A percentile compares a stretch with the other conserved stretches of the same genome.
These are phyloP conservation scores for Aurelia sp. DNA, from an alignment of 30 jellyfish, hydroid and myxozoan species.

Conservation along the genomic window DNA sequence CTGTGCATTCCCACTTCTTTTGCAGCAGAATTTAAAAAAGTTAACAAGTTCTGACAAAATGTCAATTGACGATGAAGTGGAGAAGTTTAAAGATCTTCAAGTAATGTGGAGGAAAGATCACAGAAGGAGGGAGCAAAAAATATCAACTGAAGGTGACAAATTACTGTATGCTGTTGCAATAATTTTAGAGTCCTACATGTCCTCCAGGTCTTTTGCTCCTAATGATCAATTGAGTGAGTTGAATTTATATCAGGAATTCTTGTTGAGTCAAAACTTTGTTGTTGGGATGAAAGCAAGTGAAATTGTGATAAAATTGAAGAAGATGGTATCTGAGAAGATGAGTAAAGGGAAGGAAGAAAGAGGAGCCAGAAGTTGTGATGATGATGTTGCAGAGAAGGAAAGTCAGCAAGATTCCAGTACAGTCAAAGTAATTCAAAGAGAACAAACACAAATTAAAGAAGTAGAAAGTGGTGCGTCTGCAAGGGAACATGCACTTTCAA, in stretches of 20 bases:
- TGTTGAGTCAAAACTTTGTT: slow-evolving; percentile 10
- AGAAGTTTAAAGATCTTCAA: slow-evolving; percentile 23
- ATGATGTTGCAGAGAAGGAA: background rate
- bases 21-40: slow-evolving; percentile 70
- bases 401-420: too few species aligned
- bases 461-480: background rate
- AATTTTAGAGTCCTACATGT: slow-evolving; percentile 1
- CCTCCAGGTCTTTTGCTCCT: background rate
- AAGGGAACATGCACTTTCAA: background rate
- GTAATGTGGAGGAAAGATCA: background rate
- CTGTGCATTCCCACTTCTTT: slow-evolving; percentile 83
- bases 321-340: too few species aligned
- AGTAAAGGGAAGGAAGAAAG: background rate
- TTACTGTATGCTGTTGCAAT: slow-evolving; percentile 9
- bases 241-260: slow-evolving; percentile 7
- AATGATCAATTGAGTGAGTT: slow-evolving; percentile 1
- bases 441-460: too few species aligned
- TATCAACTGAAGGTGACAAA: background rate
- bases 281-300: slow-evolving; percentile 20
- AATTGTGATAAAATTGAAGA: background rate
- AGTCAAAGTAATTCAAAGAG: too few species aligned
- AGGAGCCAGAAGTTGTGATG: background rate
- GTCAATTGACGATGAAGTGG: slow-evolving; percentile 14
- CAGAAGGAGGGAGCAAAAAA: background rate
- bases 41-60: slow-evolving; percentile 11